Conservation (phyloP, 2,113 vertebrate genomes). For the Psittacula cyanocephala region DNA sequence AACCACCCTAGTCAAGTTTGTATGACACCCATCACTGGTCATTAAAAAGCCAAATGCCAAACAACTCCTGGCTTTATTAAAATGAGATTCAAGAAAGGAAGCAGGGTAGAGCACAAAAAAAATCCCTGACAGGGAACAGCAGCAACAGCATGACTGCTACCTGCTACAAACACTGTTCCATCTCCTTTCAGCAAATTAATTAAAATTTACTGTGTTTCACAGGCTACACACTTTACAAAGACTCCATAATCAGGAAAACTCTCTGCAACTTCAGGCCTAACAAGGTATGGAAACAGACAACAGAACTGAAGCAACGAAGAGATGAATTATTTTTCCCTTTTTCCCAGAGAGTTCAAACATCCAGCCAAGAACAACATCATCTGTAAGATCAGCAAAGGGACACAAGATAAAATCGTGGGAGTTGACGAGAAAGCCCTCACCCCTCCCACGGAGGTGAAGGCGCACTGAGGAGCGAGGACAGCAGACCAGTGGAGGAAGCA, state of each 20-base stretch:
- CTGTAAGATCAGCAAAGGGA: accelerated
- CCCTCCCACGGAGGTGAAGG: not conserved
- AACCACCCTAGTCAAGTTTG: not conserved
- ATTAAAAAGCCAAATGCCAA: not conserved
- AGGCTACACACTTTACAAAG: not conserved
- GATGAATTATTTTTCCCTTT: not conserved
- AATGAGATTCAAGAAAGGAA: not conserved
- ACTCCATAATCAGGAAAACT: accelerated
- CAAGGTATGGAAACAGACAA: too few species aligned
- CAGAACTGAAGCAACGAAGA: accelerated
- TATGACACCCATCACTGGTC: accelerated
- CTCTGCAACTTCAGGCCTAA: not conserved
- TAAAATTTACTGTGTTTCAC: not conserved
- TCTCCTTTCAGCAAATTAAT: not conserved
- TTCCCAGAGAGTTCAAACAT: accelerated
- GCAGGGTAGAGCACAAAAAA: not conserved
- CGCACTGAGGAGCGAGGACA: not conserved
- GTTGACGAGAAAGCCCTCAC: not conserved
- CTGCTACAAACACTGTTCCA: too few species aligned
- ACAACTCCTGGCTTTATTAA: not conserved
- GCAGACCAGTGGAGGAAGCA: accelerated
- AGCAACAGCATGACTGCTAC: not conserved
- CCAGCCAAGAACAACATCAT: accelerated
- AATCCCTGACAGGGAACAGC: accelerated
- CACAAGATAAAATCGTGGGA: accelerated